A percentile compares a stretch with the other conserved stretches of the same genome.
Evolutionary conservation across 2,113 vertebrate genomes (phyloP).

Genomic region (Geococcyx californianus): DNA sequence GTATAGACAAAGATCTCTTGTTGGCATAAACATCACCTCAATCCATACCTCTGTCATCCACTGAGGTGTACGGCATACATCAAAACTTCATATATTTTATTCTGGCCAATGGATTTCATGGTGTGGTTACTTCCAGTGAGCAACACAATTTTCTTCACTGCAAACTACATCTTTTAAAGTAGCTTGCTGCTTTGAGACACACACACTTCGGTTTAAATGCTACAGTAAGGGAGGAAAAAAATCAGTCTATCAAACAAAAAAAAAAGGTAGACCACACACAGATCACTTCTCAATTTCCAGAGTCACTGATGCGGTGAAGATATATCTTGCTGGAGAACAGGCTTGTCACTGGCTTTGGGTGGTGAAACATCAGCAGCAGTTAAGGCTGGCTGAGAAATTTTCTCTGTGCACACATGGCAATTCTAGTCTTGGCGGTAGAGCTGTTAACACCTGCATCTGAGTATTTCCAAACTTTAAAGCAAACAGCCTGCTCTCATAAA

Average conservation of each 20-base stretch:
- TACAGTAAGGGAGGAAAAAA: background rate
- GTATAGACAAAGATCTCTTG: background rate
- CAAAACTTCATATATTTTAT: background rate
- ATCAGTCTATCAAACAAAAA: slow-evolving; percentile 46
- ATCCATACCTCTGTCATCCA: background rate
- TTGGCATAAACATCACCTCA: background rate
- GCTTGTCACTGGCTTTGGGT: slow-evolving; percentile 48
- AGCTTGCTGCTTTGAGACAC: background rate
- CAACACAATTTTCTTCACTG: background rate
- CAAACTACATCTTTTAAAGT: background rate
- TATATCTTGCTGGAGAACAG: slow-evolving; percentile 43
- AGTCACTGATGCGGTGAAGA: slow-evolving; percentile 60
- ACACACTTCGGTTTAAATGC: slow-evolving; percentile 16
- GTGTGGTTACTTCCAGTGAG: background rate
- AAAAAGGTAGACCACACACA: slow-evolving; percentile 48
- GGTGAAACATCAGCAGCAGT: slow-evolving; percentile 44
- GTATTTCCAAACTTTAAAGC: background rate
- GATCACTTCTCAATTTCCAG: slow-evolving; percentile 69
- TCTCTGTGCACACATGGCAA: background rate
- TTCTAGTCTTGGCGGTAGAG: background rate
- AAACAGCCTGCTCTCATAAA: background rate
- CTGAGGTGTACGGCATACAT: background rate
- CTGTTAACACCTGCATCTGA: background rate
- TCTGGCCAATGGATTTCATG: background rate
- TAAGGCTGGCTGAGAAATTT: slow-evolving; percentile 37